Evolutionary conservation across 1,140 invertebrate genomes (phyloP), one percentile per base, ranked within the genome.

Genomic region (Aleiodes sp.): DNA sequence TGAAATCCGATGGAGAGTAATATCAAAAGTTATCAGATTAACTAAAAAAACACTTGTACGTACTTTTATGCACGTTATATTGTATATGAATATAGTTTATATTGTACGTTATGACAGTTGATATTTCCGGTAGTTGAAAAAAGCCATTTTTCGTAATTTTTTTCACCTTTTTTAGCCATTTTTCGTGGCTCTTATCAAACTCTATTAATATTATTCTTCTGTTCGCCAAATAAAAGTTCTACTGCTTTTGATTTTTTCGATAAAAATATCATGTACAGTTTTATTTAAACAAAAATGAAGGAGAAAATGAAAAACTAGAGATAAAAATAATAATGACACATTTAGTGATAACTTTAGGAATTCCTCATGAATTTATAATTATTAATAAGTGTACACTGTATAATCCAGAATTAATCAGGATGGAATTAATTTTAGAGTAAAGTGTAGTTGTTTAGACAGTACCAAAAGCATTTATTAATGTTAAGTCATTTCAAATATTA

Each of bases 381-480:
- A 52, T 52, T 12, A 12, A 12, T 52, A 52, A 52, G 46, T 52
- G 10, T 35, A 35, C 31, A 35, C 4, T 10, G n/a, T 21, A 24
- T 29, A 33, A 65, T 29, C 16, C 41, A 65, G 14, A 43, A 52
- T 14, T 56, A 46, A 46, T 56, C 24, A 56, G 29, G n/a, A 16
- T n/a, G n/a, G 14, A 31, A 65, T 37, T 28, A 66, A 60, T 41
- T 60, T 35, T 61, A 61, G 26, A 60, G 26, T 67, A 68, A 68
- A n/a, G 33, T 43, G 33, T 37, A 39, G 56, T 61, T 68, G 4
- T 28, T 60, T 68, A 68, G 57, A 35, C 65, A 68, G 57, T 68
- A 68, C 65, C 57, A 43, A 61, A 68, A 68, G 65, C 56, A 68
- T 68, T 68, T 68, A 68, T 68, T 60, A 61, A 16, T 29, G 56